Evolutionary conservation across 2,888 invertebrate genomes (phyloP), one percentile per base, ranked within the genome.

Genomic region (Drosophila suboccidentalis): DNA sequence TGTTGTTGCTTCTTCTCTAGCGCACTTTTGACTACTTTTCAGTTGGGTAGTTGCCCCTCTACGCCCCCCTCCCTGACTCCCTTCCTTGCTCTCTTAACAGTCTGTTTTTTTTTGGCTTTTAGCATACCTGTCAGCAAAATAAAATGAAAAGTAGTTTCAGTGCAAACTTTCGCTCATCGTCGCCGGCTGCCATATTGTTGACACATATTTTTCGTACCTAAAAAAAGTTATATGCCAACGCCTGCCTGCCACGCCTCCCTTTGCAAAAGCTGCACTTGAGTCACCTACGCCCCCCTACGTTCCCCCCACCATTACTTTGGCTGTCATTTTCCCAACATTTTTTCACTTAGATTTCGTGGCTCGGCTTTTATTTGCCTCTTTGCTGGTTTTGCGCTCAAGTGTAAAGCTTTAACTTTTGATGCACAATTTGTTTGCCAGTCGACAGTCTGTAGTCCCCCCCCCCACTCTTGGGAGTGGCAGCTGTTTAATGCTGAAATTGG

Each of bases 101-200:
- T 8, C 29, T 38, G 2, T 26, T 44, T 57, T 73, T 82, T 77
- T 80, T 89, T 89, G 70, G 86, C 87, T 87, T 78, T 87, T 83
- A 86, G 84, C 89, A 79, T 88, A 90, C 87, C 89, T 87, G 87
- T 87, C 87, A 87, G 80, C 75, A 69, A 70, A 79, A 83, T 87
- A 83, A 87, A 87, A 87, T 89, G 88, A 82, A 90, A 90, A 90
- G 78, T 84, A 90, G 87, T 80, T 89, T 79, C 74, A 80, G 73
- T 72, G 84, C 68, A 87, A 90, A 90, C 89, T 90, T 89, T 90
- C 82, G 84, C 84, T 86, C 82, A 77, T 80, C 81, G 71, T 75
- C 71, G 78, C 68, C 78, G 65, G 61, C 62, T 67, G 74, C 82
- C 71, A 79, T 87, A 87, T 88, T 87, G 90, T 90, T 90, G 89